These are phyloP conservation scores for Channa argus DNA, from an alignment of 2,113 vertebrate genomes.

Conservation along the genomic window DNA sequence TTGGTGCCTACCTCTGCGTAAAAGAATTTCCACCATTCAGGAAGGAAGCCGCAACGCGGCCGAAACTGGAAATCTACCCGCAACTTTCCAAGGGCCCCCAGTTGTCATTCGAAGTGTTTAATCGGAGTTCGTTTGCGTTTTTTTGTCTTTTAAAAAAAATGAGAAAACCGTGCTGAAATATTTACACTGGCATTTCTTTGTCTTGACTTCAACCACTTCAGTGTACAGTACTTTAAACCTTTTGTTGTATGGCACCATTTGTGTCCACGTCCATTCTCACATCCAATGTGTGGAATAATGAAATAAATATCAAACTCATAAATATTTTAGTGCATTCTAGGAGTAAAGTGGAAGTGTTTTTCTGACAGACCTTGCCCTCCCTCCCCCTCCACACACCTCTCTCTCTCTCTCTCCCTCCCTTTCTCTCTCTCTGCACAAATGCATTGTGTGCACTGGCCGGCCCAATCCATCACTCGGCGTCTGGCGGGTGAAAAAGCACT, in stretches of 20 bases:
- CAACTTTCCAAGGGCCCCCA: conserved; percentile 42
- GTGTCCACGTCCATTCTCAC: conserved; percentile 69
- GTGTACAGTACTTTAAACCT: conserved; percentile 46
- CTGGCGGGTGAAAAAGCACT: conserved; percentile 84
- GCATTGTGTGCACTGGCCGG: conserved; percentile 78
- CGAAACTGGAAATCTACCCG: conserved; percentile 41
- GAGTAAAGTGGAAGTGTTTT: conserved; percentile 84
- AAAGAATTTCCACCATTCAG: conserved; percentile 66
- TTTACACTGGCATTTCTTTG: conserved; percentile 22
- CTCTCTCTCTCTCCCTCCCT: background rate
- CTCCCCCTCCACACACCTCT: background rate
- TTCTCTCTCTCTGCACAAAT: conserved; percentile 75
- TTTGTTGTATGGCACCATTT: conserved; percentile 67
- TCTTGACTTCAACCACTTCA: conserved; percentile 15
- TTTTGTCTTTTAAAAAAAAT: background rate
- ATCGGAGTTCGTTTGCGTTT: conserved; percentile 39
- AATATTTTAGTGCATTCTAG: conserved; percentile 82
- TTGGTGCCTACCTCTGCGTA: conserved; percentile 52
- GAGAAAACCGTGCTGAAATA: conserved; percentile 13
- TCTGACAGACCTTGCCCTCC: conserved; percentile 72
- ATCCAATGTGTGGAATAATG: conserved; percentile 73
- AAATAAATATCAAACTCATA: conserved; percentile 78
- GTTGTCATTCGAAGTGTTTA: conserved; percentile 45
- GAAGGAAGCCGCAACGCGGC: conserved; percentile 37
- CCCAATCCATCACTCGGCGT: conserved; percentile 82